These are phyloP conservation scores for Lepidonotus clava DNA, from an alignment of 2,888 invertebrate genomes.

Conservation along the genomic window DNA sequence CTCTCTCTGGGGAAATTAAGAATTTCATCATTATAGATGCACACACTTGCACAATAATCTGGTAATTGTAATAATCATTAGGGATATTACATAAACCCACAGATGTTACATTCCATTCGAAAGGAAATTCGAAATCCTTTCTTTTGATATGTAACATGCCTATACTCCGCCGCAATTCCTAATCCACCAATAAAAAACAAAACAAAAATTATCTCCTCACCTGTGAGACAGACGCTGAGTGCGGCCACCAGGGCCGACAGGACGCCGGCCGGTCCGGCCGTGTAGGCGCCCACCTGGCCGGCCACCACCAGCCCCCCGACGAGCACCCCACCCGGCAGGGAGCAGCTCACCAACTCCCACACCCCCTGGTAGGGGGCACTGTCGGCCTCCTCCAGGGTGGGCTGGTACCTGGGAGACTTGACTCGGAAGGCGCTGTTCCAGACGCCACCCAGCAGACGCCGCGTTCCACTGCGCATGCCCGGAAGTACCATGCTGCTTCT, in stretches of 20 bases:
- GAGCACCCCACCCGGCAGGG: not conserved
- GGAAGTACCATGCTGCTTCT: not conserved
- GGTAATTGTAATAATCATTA: too few relatives aligned
- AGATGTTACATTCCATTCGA: too few relatives aligned
- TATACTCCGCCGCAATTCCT: too few relatives aligned
- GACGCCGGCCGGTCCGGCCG: not conserved
- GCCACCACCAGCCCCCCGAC: slow-evolving; percentile 16
- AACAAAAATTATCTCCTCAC: not conserved
- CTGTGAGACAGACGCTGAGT: not conserved
- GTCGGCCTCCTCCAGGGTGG: not conserved
- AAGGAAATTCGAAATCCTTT: too few relatives aligned
- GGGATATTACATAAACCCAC: too few relatives aligned
- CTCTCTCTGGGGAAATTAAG: too few relatives aligned
- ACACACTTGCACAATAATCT: too few relatives aligned
- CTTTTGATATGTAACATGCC: too few relatives aligned
- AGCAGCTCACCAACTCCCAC: slow-evolving; percentile 12
- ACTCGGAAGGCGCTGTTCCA: slow-evolving; percentile 46
- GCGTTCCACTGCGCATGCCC: not conserved
- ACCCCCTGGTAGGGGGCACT: not conserved
- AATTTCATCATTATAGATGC: too few relatives aligned
- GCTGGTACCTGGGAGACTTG: slow-evolving; percentile 35
- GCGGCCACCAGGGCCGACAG: not conserved
- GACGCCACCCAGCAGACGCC: slow-evolving; percentile 4
- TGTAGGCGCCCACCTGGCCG: not conserved
- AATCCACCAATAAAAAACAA: too few relatives aligned